Percentiles rank a stretch among this genome's conserved stretches.
Conservation (phyloP, 2,888 invertebrate genomes). For the Balanococcus diminutus region DNA sequence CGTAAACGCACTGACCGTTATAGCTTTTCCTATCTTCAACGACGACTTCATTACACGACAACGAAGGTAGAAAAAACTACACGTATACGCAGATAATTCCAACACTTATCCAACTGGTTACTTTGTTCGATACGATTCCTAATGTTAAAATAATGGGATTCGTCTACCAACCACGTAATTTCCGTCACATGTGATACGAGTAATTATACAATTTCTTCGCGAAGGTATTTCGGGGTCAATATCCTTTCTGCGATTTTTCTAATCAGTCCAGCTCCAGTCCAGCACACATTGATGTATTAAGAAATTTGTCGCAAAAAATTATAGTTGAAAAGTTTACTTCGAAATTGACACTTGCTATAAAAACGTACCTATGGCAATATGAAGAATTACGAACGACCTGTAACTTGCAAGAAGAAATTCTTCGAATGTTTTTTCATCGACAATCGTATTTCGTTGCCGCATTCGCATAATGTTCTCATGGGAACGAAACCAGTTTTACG, state of each 20-base stretch:
- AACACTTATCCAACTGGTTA: neutral
- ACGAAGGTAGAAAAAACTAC: neutral
- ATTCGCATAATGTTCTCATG: constrained; percentile 23
- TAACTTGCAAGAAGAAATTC: neutral
- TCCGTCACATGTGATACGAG: constrained; percentile 14
- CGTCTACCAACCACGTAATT: constrained; percentile 34
- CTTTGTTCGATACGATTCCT: constrained; percentile 13
- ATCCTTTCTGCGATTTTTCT: neutral
- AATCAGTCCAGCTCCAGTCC: neutral
- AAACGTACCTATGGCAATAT: too few species aligned
- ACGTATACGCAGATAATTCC: neutral
- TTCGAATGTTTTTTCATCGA: neutral
- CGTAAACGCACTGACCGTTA: neutral
- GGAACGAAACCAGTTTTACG: constrained; percentile 2
- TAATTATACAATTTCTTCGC: constrained; percentile 29
- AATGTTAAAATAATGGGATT: constrained; percentile 35
- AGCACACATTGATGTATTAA: neutral
- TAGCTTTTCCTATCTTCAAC: neutral
- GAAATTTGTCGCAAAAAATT: too few species aligned
- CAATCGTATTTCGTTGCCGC: neutral
- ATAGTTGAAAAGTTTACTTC: too few species aligned
- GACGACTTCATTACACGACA: constrained; percentile 10
- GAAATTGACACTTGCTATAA: too few species aligned
- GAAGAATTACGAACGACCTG: too few species aligned
- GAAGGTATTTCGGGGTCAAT: constrained; percentile 30